phyloP scores from a whole-genome alignment of 2,888 invertebrate species.

The Andrena hattorfiana region DNA sequence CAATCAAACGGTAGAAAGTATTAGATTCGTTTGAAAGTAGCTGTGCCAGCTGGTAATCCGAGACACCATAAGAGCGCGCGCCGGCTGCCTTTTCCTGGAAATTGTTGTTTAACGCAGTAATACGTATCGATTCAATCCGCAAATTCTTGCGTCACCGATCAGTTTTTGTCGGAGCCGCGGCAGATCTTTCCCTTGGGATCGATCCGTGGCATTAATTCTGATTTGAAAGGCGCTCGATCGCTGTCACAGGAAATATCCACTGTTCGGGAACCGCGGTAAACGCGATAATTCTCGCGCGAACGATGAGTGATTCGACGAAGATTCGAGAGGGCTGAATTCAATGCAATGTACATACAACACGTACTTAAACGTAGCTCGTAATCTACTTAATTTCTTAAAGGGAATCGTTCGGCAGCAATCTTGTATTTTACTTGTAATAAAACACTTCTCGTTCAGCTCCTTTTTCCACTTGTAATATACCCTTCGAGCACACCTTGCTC shows the following conservation, averaged over 20 bases:
- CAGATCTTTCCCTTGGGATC: not conserved
- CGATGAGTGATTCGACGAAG: not conserved
- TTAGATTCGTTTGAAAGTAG: slow-evolving; percentile 61
- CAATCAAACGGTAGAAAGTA: slow-evolving; percentile 64
- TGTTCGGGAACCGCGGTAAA: not conserved
- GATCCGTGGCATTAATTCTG: not conserved
- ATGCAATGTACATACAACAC: not conserved
- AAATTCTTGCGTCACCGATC: slow-evolving; percentile 20
- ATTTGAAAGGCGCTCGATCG: not conserved
- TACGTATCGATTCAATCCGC: slow-evolving; percentile 38
- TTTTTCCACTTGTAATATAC: slow-evolving; percentile 33
- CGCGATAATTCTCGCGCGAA: not conserved
- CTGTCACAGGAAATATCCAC: not conserved
- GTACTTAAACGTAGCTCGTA: slow-evolving; percentile 3
- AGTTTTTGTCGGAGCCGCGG: not conserved
- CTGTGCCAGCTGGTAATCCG: slow-evolving; percentile 41
- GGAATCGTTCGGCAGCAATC: not conserved
- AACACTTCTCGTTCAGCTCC: not conserved
- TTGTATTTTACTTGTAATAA: slow-evolving; percentile 31
- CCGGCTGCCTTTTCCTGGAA: slow-evolving; percentile 52
- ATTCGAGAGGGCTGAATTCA: not conserved
- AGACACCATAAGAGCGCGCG: slow-evolving; percentile 56
- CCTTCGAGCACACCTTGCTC: not conserved
- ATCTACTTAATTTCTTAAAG: slow-evolving; percentile 3
- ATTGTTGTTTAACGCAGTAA: slow-evolving; percentile 35